Conservation (phyloP, 2,888 invertebrate genomes). For the Petrolisthes cinctipes region DNA sequence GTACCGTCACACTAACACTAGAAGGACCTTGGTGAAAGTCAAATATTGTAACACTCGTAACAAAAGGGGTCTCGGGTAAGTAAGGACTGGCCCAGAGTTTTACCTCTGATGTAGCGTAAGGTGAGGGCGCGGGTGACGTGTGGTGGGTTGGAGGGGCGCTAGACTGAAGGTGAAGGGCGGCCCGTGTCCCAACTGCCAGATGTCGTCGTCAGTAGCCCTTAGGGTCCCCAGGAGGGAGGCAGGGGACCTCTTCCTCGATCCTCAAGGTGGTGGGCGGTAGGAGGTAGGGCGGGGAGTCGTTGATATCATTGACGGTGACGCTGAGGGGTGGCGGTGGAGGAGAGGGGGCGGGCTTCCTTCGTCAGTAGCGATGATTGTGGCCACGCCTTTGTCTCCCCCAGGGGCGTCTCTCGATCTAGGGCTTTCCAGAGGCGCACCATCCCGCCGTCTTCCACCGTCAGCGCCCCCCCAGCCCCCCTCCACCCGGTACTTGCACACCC, state of each 20-base stretch:
- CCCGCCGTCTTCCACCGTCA: conserved; percentile 35
- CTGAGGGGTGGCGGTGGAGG: conserved; percentile 51
- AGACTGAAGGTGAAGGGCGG: conserved; percentile 47
- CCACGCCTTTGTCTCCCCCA: conserved; percentile 35
- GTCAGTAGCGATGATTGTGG: conserved; percentile 39
- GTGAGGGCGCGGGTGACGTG: conserved; percentile 21
- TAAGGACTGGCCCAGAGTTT: neutral
- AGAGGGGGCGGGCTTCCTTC: conserved; percentile 32
- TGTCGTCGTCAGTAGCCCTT: conserved; percentile 43
- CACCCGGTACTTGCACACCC: conserved; percentile 23
- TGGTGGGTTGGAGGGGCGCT: conserved; percentile 33
- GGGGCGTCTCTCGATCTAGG: conserved; percentile 51
- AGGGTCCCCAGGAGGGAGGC: conserved; percentile 40
- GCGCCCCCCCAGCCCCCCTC: conserved; percentile 44
- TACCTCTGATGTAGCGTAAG: conserved; percentile 26
- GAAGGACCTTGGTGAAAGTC: too few relatives aligned
- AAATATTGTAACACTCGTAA: too few relatives aligned
- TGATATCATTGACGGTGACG: conserved; percentile 45
- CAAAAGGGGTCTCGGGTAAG: too few relatives aligned
- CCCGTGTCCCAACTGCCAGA: conserved; percentile 46
- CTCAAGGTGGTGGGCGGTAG: conserved; percentile 41
- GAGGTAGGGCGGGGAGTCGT: conserved; percentile 53
- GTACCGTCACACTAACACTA: too few relatives aligned
- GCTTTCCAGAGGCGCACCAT: conserved; percentile 18
- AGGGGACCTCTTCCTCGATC: conserved; percentile 37